These are phyloP conservation scores for Alcedo quadribrachys DNA, from an alignment of 2,797 vertebrate species.

Conservation along the genomic window DNA sequence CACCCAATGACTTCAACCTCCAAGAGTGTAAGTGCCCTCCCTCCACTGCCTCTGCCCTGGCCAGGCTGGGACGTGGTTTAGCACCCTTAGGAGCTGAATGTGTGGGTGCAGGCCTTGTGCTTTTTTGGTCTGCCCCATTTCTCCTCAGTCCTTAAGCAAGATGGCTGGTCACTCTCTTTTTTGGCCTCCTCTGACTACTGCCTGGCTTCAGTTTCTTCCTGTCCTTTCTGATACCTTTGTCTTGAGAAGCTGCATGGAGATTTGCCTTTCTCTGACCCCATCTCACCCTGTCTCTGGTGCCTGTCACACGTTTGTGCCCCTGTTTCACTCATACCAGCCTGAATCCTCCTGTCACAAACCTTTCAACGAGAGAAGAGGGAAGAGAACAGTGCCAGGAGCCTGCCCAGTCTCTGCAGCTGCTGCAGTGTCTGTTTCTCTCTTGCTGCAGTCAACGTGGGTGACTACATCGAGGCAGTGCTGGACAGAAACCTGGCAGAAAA, in stretches of 20 bases:
- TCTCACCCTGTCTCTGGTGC: neutral
- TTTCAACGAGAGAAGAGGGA: neutral
- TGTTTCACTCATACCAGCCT: neutral
- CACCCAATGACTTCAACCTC: conserved; percentile 88
- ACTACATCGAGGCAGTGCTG: conserved; percentile 87
- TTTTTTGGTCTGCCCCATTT: neutral
- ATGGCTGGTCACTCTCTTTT: neutral
- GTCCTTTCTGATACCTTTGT: neutral
- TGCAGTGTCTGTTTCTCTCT: conserved; percentile 25
- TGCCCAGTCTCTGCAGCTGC: neutral
- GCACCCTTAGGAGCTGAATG: neutral
- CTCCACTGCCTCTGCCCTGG: neutral
- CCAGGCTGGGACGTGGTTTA: neutral
- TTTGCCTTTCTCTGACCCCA: neutral
- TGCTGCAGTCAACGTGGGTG: conserved; percentile 85
- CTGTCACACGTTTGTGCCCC: neutral
- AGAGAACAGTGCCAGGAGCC: neutral
- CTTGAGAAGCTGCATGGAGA: neutral
- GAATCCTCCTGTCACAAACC: neutral
- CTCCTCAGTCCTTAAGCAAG: neutral
- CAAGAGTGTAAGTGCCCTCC: conserved; percentile 81
- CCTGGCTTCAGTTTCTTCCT: neutral
- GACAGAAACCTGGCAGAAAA: conserved; percentile 91
- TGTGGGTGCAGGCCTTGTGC: neutral
- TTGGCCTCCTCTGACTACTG: neutral